Evolutionary conservation across 2,797 vertebrate species (phyloP), one percentile per base, ranked within the genome.

Genomic region (Parauchenoglanis ngamensis): DNA sequence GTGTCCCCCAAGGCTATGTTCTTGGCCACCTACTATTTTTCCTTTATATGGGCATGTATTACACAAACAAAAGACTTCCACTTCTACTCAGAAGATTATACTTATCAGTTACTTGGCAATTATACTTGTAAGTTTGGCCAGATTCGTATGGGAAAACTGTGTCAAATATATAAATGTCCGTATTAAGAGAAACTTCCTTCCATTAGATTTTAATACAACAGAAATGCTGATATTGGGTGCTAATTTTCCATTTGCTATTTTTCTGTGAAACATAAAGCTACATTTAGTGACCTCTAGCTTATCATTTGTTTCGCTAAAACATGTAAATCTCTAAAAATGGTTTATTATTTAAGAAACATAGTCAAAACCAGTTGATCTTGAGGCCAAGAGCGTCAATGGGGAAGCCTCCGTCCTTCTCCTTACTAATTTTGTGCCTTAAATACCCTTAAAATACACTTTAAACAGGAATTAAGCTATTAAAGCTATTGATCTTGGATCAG

Each of bases 11-110:
- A 46, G 70, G 70, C 4, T 73, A 8, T 46, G 46, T 73, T 46
- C 70, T 73, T 46, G 70, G 70, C 46, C 19, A 40, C 70, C 70
- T 73, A 12, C 70, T 46, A 73, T 73, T 73, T 72, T 72, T 19
- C 19, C 35, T 44, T 72, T 72, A 72, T 72, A 23, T 44, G 10
- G 35, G 21, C 40, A 23, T 72, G 21, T 8, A 67, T 63, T 63
- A 8, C 8, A 1, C 25, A 63, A n/a, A n/a, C 10, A 13, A 17
- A 31, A 68, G 65, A 28, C 13, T 17, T 68, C 65, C 65, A 35
- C 4, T 67, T 67, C 13, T 68, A 15, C 2, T 13, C 65, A 67
- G 65, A 67, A 31, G 1, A 31, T 67, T 31, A 67, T 67, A 67
- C 28, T 31, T 28, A 4, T 28, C 63, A 65, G 12, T 63, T 23